phyloP scores from a whole-genome alignment of 2,888 invertebrate species.

The Oligia latruncula region DNA sequence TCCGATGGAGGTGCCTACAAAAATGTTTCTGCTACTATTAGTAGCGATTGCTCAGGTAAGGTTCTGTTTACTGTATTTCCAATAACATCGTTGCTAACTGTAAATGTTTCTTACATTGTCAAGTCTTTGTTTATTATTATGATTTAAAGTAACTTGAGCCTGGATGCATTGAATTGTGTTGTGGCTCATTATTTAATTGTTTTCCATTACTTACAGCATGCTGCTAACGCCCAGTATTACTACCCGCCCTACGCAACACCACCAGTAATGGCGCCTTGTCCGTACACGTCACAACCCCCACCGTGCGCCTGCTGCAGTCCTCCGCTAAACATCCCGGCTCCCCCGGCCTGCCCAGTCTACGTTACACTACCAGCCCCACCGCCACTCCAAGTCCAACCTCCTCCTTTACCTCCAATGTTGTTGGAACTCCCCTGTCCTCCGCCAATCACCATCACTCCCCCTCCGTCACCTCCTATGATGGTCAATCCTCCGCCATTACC shows the following conservation, averaged over 20 bases:
- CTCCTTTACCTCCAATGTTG: slow-evolving; percentile 75
- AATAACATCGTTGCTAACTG: slow-evolving; percentile 15
- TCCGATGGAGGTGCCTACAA: slow-evolving; percentile 75
- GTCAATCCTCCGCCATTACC: slow-evolving; percentile 76
- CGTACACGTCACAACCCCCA: slow-evolving; percentile 63
- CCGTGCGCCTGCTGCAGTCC: slow-evolving; percentile 66
- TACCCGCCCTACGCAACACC: slow-evolving; percentile 62
- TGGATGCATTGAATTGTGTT: not conserved
- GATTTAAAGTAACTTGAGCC: not conserved
- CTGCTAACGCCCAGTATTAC: slow-evolving; percentile 80
- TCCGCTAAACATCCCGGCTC: slow-evolving; percentile 70
- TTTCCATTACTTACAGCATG: slow-evolving; percentile 72
- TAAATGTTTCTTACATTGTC: slow-evolving; percentile 1
- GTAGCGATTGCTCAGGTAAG: slow-evolving; percentile 78
- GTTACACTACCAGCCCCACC: slow-evolving; percentile 80
- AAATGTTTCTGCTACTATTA: slow-evolving; percentile 73
- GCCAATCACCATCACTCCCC: slow-evolving; percentile 78
- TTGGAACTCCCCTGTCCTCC: slow-evolving; percentile 78
- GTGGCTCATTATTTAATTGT: slow-evolving; percentile 12
- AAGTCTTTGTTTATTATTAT: slow-evolving; percentile 17
- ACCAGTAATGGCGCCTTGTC: slow-evolving; percentile 35
- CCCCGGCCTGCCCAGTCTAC: slow-evolving; percentile 77
- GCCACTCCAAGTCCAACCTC: slow-evolving; percentile 76
- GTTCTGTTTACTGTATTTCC: slow-evolving; percentile 49
- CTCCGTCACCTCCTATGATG: slow-evolving; percentile 75